Evolutionary conservation across 2,888 invertebrate genomes (phyloP), one percentile per base, ranked within the genome.

Genomic region (Xanthorhoe spadicearia): DNA sequence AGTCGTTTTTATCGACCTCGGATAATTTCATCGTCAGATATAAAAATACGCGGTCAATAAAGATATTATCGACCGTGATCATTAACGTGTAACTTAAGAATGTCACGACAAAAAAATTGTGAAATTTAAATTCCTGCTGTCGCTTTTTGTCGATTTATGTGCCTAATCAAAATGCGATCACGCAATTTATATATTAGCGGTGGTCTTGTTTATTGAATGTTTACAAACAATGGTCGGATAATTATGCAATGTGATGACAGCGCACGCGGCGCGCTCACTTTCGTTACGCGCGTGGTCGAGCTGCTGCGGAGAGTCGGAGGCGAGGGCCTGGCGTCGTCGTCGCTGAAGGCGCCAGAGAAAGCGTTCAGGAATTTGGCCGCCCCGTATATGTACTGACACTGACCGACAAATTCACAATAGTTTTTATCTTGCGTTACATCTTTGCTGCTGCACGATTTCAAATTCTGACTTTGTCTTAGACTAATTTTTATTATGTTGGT

Each of bases 171-270:
- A 85, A 86, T 86, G 81, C 83, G 78, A 82, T 87, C 89, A 90
- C 87, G 89, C 89, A 82, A 85, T 83, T 84, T 76, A 77, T 83
- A 79, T 82, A 81, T 84, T 66, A 54, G 61, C 61, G 64, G 75
- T 84, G 76, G 79, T 84, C 83, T 83, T 80, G 79, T 80, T 85
- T 83, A 86, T 87, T 84, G 80, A 83, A 81, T 92, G 91, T 92
- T 92, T 92, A 91, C 90, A 92, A 92, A 92, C 92, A 93, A 88
- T 89, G 83, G 84, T 87, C 73, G 84, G 86, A 86, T 88, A 92
- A 90, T 92, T 92, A 92, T 91, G 92, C 91, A 92, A 93, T 77
- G 74, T 76, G 86, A 87, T 87, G 92, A 91, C 92, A 90, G 86
- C 82, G 77, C 80, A 77, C 79, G 80, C 84, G 76, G 32, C 78